Evolutionary conservation across 2,797 vertebrate genomes (phyloP), one percentile per base, ranked within the genome.

Genomic region (Antennarius maculatus): DNA sequence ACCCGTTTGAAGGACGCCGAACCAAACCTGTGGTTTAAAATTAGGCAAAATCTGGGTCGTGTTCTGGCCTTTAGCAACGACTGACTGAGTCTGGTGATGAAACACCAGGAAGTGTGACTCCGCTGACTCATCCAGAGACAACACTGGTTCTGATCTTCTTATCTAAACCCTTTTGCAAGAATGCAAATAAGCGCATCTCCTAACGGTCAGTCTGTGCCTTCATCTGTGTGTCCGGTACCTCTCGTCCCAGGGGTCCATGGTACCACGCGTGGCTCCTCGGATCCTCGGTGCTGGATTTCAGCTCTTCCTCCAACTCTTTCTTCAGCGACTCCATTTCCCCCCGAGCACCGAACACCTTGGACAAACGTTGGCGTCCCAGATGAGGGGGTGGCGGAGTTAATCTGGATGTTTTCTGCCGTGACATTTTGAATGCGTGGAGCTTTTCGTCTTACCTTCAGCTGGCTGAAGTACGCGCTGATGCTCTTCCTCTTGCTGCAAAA

Each of bases 271-370:
- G 96, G 76, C 91, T 92, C 77, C 90, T 84, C 18, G 91, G 86
- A 61, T 95, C 92, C 0, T 95, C 94, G 0, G 86, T 92, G 81
- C 87, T 91, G 37, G 95, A 88, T 79, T 95, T 95, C 68, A 95
- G 86, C 77, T 94, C 93, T 77, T 95, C 95, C 79, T 95, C 95
- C 74, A 96, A 88, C 81, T 95, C 95, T 76, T 95, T 95, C 84
- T 91, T 94, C 49, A 96, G 64, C 1, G 77, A 84, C 46, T 93
- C 91, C 89, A 93, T 94, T 72, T 92, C 88, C 54, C 46, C 88
- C 27, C 82, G 86, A 43, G 86, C 84, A 7, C 88, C 83, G 53
- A 93, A 93, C 58, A 90, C 63, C 91, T 93, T 18, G 46, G 73
- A 58, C 6, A 17, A 17, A 77, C n/a, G 62, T 8, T 23, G 54